phyloP scores from a whole-genome alignment of 2,888 invertebrate species.

The Cabera pusaria region DNA sequence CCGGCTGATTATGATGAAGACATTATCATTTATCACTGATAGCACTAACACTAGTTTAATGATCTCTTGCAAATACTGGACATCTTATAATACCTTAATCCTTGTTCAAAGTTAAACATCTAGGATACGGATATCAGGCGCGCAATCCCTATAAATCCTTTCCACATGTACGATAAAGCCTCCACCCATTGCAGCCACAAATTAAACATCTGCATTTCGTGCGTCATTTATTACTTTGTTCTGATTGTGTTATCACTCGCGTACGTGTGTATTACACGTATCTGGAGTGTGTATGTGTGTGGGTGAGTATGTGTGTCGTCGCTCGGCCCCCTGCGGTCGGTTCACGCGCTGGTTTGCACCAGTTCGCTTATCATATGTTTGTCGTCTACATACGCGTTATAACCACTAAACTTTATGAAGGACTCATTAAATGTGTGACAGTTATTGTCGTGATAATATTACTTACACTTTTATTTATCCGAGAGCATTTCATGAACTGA shows the following conservation, averaged over 20 bases:
- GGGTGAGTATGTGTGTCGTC: constrained; percentile 46
- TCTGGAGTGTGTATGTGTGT: constrained; percentile 11
- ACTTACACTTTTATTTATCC: too few species aligned
- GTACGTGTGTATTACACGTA: constrained; percentile 33
- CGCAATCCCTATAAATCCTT: constrained; percentile 3
- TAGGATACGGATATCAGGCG: neutral
- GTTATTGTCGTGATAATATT: constrained; percentile 22
- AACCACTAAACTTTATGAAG: constrained; percentile 48
- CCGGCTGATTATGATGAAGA: too few species aligned
- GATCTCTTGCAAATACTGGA: too few species aligned
- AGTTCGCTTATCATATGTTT: constrained; percentile 67
- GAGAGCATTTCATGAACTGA: too few species aligned
- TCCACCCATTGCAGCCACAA: constrained; percentile 8
- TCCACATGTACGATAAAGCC: constrained; percentile 3
- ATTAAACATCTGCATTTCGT: constrained; percentile 16
- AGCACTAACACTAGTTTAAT: too few species aligned
- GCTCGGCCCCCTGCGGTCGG: constrained; percentile 74
- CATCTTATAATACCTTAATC: too few species aligned
- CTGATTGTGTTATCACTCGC: constrained; percentile 55
- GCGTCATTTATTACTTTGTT: constrained; percentile 56
- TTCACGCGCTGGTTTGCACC: constrained; percentile 61
- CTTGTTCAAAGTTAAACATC: neutral
- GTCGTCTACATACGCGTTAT: constrained; percentile 54
- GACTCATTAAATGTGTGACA: constrained; percentile 49
- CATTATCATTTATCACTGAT: too few species aligned